Evolutionary conservation across 2,113 vertebrate genomes (phyloP).

Genomic region (Paralichthys olivaceus): DNA sequence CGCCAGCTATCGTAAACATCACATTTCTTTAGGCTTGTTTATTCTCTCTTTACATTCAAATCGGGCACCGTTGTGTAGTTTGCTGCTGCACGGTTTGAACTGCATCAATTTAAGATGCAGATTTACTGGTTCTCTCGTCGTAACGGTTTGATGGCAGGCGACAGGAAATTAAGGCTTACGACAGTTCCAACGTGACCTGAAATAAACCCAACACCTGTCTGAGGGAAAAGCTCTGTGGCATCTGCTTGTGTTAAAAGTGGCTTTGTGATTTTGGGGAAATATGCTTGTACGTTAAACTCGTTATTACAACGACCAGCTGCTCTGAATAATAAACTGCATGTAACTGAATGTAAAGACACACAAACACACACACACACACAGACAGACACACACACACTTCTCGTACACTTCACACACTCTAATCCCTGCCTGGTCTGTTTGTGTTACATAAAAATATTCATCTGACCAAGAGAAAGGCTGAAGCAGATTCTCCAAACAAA

Average conservation of each 20-base stretch:
- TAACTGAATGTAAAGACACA: slow-evolving; percentile 39
- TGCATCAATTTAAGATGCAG: slow-evolving; percentile 20
- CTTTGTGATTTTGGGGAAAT: neutral
- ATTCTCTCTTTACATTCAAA: slow-evolving; percentile 63
- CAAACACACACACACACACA: slow-evolving; percentile 24
- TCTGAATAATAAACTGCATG: slow-evolving; percentile 36
- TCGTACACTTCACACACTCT: slow-evolving; percentile 16
- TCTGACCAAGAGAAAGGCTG: slow-evolving; percentile 5
- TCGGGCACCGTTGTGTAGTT: neutral
- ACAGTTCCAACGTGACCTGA: slow-evolving; percentile 12
- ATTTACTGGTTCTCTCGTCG: neutral
- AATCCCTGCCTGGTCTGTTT: neutral
- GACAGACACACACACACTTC: slow-evolving; percentile 28
- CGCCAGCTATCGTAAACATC: slow-evolving; percentile 43
- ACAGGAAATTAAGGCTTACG: slow-evolving; percentile 38
- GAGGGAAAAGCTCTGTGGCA: slow-evolving; percentile 8
- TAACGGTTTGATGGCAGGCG: neutral
- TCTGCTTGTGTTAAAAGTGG: neutral
- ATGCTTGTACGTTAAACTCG: too few relatives aligned
- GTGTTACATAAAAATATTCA: slow-evolving; percentile 11
- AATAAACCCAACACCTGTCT: slow-evolving; percentile 19
- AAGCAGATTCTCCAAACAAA: neutral
- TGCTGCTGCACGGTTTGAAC: slow-evolving; percentile 14
- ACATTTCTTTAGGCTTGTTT: slow-evolving; percentile 38
- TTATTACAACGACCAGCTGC: neutral